These are phyloP conservation scores for Hippocampus barbouri DNA, from an alignment of 2,113 vertebrate genomes.

Conservation along the genomic window DNA sequence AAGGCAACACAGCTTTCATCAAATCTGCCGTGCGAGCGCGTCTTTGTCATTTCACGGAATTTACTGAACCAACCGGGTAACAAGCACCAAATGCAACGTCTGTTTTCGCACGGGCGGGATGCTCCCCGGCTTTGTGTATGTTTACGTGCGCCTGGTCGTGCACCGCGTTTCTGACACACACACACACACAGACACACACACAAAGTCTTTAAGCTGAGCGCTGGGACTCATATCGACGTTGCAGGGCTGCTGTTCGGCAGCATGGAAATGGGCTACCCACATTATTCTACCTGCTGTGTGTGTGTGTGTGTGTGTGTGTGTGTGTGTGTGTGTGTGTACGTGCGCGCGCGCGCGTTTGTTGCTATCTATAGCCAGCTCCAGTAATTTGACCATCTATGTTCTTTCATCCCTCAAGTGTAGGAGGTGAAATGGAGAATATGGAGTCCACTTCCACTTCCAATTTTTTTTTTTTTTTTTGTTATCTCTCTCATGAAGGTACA, in stretches of 20 bases:
- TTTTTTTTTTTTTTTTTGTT: constrained; percentile 8
- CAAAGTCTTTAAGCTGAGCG: constrained; percentile 35
- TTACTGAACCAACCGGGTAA: too few species aligned
- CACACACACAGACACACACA: constrained; percentile 22
- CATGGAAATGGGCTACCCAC: constrained; percentile 51
- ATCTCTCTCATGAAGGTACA: constrained; percentile 28
- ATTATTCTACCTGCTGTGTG: constrained; percentile 51
- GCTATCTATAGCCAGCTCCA: constrained; percentile 48
- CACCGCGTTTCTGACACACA: constrained; percentile 5
- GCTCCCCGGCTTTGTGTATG: not conserved
- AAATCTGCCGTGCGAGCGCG: too few species aligned
- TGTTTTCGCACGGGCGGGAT: not conserved
- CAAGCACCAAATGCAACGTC: too few species aligned
- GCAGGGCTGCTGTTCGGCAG: constrained; percentile 39
- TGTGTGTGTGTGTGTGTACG: constrained; percentile 11
- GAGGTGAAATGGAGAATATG: constrained; percentile 53
- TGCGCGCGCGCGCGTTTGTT: constrained; percentile 19
- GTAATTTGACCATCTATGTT: constrained; percentile 45
- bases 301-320: constrained; percentile 8
- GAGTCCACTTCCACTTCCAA: constrained; percentile 34
- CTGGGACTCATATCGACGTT: constrained; percentile 37
- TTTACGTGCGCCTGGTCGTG: not conserved
- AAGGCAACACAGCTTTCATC: too few species aligned
- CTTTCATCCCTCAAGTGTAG: constrained; percentile 43
- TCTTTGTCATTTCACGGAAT: too few species aligned